Conservation (phyloP, 2,113 vertebrate genomes). For the Thunnus maccoyii region DNA sequence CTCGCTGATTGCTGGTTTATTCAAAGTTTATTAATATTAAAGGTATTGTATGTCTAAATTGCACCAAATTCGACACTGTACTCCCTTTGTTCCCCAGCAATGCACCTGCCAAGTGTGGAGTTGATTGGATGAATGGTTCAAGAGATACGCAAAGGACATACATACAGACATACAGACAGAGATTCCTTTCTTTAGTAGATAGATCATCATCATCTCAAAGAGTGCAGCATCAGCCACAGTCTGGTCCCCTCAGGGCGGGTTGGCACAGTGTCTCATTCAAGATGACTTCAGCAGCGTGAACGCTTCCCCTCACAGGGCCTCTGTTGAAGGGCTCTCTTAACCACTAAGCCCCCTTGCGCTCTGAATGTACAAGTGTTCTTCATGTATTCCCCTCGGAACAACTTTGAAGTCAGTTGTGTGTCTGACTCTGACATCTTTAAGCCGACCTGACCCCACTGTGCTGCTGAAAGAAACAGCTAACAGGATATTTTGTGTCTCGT, state of each 20-base stretch:
- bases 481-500: slow-evolving; percentile 49
- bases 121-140: too few species aligned
- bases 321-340: slow-evolving; percentile 40
- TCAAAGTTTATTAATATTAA: too few species aligned
- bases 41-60: too few species aligned
- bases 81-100: too few species aligned
- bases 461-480: slow-evolving; percentile 49
- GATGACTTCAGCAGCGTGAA: slow-evolving; percentile 46
- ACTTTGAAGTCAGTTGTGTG: slow-evolving; percentile 57
- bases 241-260: slow-evolving; percentile 10
- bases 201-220: neutral
- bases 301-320: slow-evolving; percentile 19
- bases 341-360: slow-evolving; percentile 41
- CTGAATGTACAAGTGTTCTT: slow-evolving; percentile 52
- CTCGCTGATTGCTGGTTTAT: too few species aligned
- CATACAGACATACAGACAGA: too few species aligned
- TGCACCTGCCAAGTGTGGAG: too few species aligned
- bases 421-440: slow-evolving; percentile 52
- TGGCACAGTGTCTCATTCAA: slow-evolving; percentile 22
- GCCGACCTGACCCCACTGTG: slow-evolving; percentile 35
- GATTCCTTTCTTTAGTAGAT: too few species aligned
- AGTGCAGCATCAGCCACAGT: slow-evolving; percentile 25
- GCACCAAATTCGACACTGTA: too few species aligned
- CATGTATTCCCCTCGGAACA: slow-evolving; percentile 33
- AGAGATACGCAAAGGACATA: too few species aligned